Evolutionary conservation across 2,888 invertebrate species (phyloP).

Genomic region (Cyclophora punctaria): DNA sequence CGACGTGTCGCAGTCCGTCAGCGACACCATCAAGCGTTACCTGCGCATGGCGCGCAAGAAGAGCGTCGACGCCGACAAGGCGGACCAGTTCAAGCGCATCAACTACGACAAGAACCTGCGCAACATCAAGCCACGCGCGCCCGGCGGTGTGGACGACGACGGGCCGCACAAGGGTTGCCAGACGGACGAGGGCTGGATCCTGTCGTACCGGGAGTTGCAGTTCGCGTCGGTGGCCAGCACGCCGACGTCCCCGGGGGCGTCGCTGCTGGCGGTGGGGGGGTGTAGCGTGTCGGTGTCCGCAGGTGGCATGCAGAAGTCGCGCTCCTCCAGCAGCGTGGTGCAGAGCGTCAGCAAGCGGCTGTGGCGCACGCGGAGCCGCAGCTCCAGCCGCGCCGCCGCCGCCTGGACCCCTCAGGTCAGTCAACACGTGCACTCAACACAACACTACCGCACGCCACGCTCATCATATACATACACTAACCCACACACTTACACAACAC

Average conservation of each 20-base stretch:
- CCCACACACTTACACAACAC: no score
- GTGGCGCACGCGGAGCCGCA: slow-evolving; percentile 89
- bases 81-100: slow-evolving; percentile 88
- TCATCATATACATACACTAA: no score
- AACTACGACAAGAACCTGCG: slow-evolving; percentile 90
- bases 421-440: slow-evolving; percentile 11
- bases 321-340: slow-evolving; percentile 90
- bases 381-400: slow-evolving; percentile 80
- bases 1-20: slow-evolving; percentile 89
- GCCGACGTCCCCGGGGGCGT: slow-evolving; percentile 72
- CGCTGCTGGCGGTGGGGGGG: slow-evolving; percentile 51
- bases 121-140: slow-evolving; percentile 86
- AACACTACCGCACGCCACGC: background rate
- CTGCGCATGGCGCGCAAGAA: slow-evolving; percentile 91
- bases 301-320: slow-evolving; percentile 92
- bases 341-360: slow-evolving; percentile 90
- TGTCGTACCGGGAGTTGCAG: slow-evolving; percentile 58
- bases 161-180: slow-evolving; percentile 84
- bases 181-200: slow-evolving; percentile 85
- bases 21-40: slow-evolving; percentile 90
- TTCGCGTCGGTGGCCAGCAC: slow-evolving; percentile 55
- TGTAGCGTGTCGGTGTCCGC: slow-evolving; percentile 45
- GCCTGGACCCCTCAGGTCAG: slow-evolving; percentile 93
- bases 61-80: slow-evolving; percentile 86
- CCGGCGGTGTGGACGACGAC: slow-evolving; percentile 86